Percentiles rank a stretch among this genome's conserved stretches.
phyloP scores from a whole-genome alignment of 2,797 vertebrate species.

The Lutra lutra region DNA sequence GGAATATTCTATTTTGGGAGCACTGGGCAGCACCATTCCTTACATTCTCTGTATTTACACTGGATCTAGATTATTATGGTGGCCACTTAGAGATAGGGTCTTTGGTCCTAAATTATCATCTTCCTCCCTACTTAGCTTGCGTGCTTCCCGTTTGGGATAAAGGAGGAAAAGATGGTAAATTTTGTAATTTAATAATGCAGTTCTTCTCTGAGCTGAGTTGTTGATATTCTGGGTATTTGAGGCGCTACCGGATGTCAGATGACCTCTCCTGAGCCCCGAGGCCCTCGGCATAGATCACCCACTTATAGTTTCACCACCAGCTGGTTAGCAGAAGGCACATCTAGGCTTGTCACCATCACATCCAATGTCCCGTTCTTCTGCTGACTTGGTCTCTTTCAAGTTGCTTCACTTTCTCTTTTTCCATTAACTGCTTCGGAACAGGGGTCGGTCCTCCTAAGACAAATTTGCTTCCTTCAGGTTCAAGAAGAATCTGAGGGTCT shows the following conservation, averaged over 20 bases:
- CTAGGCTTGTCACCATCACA: constrained; percentile 92
- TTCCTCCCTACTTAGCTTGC: constrained; percentile 91
- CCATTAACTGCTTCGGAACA: constrained; percentile 97
- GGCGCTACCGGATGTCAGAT: constrained; percentile 89
- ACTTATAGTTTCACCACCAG: constrained; percentile 90
- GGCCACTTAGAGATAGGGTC: constrained; percentile 94
- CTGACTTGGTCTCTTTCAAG: constrained; percentile 86
- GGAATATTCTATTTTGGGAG: constrained; percentile 92
- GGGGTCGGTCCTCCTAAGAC: constrained; percentile 97
- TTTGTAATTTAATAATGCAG: constrained; percentile 97
- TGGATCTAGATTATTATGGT: constrained; percentile 92
- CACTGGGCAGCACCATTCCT: constrained; percentile 93
- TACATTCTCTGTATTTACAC: constrained; percentile 98
- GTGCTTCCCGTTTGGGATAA: constrained; percentile 92
- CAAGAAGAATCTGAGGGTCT: constrained; percentile 94
- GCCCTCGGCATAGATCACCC: constrained; percentile 88
- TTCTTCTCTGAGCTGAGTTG: constrained; percentile 97
- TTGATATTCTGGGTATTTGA: constrained; percentile 95
- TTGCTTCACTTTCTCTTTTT: constrained; percentile 91
- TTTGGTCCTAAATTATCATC: constrained; percentile 92
- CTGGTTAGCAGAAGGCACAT: constrained; percentile 87
- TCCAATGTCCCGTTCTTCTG: constrained; percentile 90
- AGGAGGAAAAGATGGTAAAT: constrained; percentile 95
- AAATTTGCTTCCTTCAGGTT: constrained; percentile 94
- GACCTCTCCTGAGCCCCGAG: constrained; percentile 90